A percentile compares a stretch with the other conserved stretches of the same genome.
These are phyloP conservation scores for Xestobium rufovillosum DNA, from an alignment of 2,888 invertebrate genomes.

Conservation along the genomic window DNA sequence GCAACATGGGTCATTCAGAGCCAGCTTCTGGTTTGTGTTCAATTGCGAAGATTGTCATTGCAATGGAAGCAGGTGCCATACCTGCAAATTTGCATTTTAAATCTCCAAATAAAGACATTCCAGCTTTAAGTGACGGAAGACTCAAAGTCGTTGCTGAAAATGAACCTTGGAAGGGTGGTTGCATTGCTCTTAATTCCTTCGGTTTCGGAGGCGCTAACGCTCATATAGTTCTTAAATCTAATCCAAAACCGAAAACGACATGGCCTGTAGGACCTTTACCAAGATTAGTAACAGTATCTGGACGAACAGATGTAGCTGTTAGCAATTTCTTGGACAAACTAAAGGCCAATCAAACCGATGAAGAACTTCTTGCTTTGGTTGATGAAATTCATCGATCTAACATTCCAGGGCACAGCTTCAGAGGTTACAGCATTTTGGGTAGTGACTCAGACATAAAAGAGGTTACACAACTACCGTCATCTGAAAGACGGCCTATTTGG, in stretches of 20 bases:
- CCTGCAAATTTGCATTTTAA: constrained; percentile 89
- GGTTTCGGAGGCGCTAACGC: constrained; percentile 98
- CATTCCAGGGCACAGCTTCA: constrained; percentile 65
- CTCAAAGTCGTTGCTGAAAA: constrained; percentile 83
- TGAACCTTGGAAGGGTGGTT: constrained; percentile 83
- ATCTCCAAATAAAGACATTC: constrained; percentile 81
- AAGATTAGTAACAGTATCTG: constrained; percentile 70
- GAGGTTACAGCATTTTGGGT: constrained; percentile 74
- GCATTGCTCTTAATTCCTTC: constrained; percentile 91
- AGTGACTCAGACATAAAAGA: constrained; percentile 46
- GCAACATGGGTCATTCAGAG: constrained; percentile 98
- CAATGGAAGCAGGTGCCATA: constrained; percentile 85
- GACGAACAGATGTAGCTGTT: constrained; percentile 77
- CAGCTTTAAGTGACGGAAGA: constrained; percentile 81
- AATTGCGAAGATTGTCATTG: constrained; percentile 82
- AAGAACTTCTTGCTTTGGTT: constrained; percentile 68
- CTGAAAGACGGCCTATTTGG: constrained; percentile 78
- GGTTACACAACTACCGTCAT: constrained; percentile 41
- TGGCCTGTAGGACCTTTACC: constrained; percentile 53
- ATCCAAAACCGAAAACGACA: constrained; percentile 59
- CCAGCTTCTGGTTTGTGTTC: constrained; percentile 88
- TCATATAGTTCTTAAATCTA: constrained; percentile 79
- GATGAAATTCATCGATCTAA: constrained; percentile 65
- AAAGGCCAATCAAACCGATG: constrained; percentile 54
- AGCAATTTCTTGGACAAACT: constrained; percentile 57